A percentile compares a stretch with the other conserved stretches of the same genome.
These are phyloP conservation scores for Sphinx pinastri DNA, from an alignment of 2,888 invertebrate genomes.

Conservation along the genomic window DNA sequence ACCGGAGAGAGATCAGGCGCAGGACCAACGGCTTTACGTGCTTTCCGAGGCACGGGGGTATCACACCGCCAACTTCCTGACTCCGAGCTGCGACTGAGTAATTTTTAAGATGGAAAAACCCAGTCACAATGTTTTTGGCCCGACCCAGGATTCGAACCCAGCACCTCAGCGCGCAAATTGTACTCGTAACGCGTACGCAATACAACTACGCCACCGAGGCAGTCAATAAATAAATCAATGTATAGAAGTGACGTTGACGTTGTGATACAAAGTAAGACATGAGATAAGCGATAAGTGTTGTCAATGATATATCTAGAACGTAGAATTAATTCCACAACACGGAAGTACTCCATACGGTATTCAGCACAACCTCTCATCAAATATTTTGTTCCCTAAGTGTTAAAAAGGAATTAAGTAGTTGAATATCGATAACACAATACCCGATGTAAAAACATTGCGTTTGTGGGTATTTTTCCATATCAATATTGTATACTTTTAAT, in stretches of 20 bases:
- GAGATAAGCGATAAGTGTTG: slow-evolving; percentile 8
- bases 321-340: background rate
- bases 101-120: no score
- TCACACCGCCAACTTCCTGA: no score
- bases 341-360: background rate
- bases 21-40: no score
- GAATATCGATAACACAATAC: background rate
- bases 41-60: no score
- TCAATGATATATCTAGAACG: background rate
- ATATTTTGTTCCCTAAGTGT: background rate
- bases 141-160: no score
- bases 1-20: no score
- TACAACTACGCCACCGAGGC: no score
- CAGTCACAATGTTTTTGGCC: no score
- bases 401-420: background rate
- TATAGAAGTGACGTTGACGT: background rate
- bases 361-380: background rate
- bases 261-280: background rate
- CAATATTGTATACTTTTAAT: background rate
- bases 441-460: background rate
- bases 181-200: no score
- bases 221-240: slow-evolving; percentile 9
- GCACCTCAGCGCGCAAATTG: no score
- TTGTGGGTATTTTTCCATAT: no score
- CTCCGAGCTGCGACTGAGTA: no score